phyloP scores from a whole-genome alignment of 2,888 invertebrate species.

The Noctua fimbriata region DNA sequence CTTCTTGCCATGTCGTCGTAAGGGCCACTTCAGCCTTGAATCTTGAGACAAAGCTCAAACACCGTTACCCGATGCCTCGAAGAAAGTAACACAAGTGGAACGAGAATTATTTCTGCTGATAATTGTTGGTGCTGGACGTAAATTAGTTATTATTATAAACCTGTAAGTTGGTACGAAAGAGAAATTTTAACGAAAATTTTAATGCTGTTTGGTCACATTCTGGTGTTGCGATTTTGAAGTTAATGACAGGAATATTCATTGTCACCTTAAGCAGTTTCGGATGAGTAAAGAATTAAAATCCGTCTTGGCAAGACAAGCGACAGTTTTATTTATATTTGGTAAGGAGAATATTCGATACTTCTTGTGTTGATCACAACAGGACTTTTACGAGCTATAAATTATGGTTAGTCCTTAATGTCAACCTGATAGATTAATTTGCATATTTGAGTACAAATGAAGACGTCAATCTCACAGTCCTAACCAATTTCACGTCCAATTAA shows the following conservation, averaged over 20 bases:
- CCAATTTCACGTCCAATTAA: background rate
- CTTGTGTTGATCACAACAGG: conserved; percentile 13
- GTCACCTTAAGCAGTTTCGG: background rate
- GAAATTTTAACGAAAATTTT: conserved; percentile 24
- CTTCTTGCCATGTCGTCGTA: conserved; percentile 14
- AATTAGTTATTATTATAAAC: conserved; percentile 71
- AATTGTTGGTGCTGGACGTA: conserved; percentile 80
- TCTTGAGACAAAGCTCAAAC: conserved; percentile 81
- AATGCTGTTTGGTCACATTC: background rate
- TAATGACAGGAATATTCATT: background rate
- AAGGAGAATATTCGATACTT: background rate
- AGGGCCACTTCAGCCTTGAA: conserved; percentile 62
- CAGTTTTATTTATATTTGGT: background rate
- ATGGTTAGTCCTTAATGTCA: background rate
- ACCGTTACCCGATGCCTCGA: conserved; percentile 81
- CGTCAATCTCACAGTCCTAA: conserved; percentile 2
- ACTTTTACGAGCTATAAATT: background rate
- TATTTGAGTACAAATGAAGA: conserved; percentile 7
- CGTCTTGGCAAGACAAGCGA: background rate
- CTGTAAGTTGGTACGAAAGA: conserved; percentile 51
- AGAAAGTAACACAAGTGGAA: conserved; percentile 86
- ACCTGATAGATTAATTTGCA: conserved; percentile 5
- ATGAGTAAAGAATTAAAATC: background rate
- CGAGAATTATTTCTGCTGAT: conserved; percentile 81
- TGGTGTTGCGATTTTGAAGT: conserved; percentile 3